Percentiles rank a stretch among this genome's conserved stretches.
Evolutionary conservation across 2,113 vertebrate genomes (phyloP).

Genomic region (Hyperoodon ampullatus): DNA sequence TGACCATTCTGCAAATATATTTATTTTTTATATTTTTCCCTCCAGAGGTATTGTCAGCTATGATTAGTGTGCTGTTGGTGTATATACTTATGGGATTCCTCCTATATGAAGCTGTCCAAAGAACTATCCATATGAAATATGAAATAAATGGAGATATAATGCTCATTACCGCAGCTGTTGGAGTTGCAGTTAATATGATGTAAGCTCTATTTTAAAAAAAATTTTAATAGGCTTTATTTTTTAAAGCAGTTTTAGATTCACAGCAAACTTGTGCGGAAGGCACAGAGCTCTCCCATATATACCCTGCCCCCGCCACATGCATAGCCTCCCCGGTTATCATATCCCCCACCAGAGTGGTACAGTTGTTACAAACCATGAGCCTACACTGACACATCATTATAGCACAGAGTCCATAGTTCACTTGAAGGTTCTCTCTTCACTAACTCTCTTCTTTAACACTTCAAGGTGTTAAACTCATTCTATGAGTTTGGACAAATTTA

Average conservation of each 20-base stretch:
- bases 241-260: not conserved
- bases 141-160: conserved; percentile 97
- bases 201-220: conserved; percentile 83
- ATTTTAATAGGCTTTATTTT: not conserved
- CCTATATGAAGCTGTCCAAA: conserved; percentile 95
- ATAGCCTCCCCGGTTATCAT: not conserved
- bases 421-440: not conserved
- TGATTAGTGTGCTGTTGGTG: conserved; percentile 95
- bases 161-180: conserved; percentile 97
- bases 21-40: conserved; percentile 68
- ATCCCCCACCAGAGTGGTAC: not conserved
- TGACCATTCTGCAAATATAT: conserved; percentile 21
- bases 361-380: not conserved
- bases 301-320: not conserved
- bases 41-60: conserved; percentile 96
- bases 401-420: not conserved
- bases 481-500: not conserved
- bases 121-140: conserved; percentile 95
- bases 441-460: too few species aligned
- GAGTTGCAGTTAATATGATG: conserved; percentile 97
- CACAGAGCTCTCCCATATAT: not conserved
- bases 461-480: not conserved
- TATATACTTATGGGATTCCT: conserved; percentile 94
- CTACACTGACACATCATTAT: not conserved
- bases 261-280: not conserved